Evolutionary conservation across 92 coral and sea anemone genomes (phyloP).

Genomic region (Phenganax stokvisi): DNA sequence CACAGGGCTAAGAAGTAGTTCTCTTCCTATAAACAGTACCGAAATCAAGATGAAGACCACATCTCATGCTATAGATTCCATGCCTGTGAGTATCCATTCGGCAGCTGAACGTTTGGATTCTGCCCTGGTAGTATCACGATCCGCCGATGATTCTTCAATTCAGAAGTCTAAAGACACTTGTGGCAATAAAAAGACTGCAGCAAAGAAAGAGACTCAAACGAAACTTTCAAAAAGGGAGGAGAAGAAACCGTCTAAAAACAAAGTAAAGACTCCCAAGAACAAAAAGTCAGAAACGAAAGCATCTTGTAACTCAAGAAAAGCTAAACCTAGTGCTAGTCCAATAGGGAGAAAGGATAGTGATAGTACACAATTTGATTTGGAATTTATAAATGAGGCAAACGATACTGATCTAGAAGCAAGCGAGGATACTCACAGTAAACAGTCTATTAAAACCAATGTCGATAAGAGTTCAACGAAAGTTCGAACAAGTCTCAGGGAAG

Average conservation of each 20-base stretch:
- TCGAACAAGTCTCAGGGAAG: too few relatives aligned
- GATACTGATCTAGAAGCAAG: not conserved
- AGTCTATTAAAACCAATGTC: too few relatives aligned
- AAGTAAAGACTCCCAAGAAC: not conserved
- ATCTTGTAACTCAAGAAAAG: not conserved
- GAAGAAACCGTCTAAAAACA: not conserved
- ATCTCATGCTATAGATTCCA: not conserved
- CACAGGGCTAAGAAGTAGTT: too few relatives aligned
- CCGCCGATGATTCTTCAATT: not conserved
- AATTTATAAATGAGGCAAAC: not conserved
- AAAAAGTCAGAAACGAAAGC: not conserved
- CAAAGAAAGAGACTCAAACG: slow-evolving; percentile 13
- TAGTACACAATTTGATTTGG: slow-evolving; percentile 23
- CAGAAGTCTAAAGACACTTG: not conserved
- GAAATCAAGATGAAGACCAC: not conserved
- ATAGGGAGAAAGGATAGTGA: not conserved
- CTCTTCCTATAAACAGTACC: not conserved
- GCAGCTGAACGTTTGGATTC: not conserved
- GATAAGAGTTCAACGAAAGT: too few relatives aligned
- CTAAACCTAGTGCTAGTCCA: not conserved
- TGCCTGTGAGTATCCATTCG: not conserved
- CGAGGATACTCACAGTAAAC: too few relatives aligned
- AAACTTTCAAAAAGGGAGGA: slow-evolving; percentile 19
- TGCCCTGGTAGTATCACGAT: not conserved
- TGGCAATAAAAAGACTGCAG: slow-evolving; percentile 6